phyloP scores from a whole-genome alignment of 2,797 vertebrate genomes.

The Dendrocincla fuliginosa region DNA sequence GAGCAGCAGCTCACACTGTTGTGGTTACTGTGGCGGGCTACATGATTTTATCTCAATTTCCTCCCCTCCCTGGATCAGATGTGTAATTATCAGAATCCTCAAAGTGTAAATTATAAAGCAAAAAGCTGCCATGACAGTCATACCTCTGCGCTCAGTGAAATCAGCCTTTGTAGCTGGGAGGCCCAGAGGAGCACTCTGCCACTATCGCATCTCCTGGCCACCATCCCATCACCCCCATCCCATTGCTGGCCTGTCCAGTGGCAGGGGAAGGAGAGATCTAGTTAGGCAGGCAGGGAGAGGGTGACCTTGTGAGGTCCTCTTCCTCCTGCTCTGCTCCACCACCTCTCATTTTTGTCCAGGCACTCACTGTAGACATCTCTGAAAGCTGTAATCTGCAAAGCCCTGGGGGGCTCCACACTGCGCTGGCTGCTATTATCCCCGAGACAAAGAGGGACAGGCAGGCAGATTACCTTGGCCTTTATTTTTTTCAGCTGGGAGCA shows the following conservation, averaged over 20 bases:
- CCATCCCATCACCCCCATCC: background rate
- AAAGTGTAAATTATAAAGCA: background rate
- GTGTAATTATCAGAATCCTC: background rate
- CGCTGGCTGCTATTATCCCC: constrained; percentile 29
- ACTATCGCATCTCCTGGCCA: background rate
- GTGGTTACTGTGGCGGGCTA: background rate
- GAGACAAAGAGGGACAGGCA: constrained; percentile 59
- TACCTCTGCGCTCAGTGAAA: background rate
- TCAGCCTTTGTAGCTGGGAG: background rate
- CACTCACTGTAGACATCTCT: constrained; percentile 19
- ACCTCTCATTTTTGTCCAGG: constrained; percentile 36
- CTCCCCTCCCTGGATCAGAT: background rate
- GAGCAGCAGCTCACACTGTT: background rate
- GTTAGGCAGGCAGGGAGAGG: background rate
- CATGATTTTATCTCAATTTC: background rate
- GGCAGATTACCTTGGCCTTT: constrained; percentile 61
- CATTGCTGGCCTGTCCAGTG: fast-evolving
- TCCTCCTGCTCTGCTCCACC: background rate
- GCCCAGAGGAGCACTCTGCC: background rate
- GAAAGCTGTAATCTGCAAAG: constrained; percentile 52
- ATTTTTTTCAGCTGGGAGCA: constrained; percentile 45
- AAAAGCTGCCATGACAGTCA: background rate
- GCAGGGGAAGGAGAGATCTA: background rate
- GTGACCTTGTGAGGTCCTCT: background rate
- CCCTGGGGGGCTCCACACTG: constrained; percentile 32